Evolutionary conservation across 1,140 invertebrate genomes (phyloP), one percentile per base, ranked within the genome.

Genomic region (Doryteuthis pealeii): DNA sequence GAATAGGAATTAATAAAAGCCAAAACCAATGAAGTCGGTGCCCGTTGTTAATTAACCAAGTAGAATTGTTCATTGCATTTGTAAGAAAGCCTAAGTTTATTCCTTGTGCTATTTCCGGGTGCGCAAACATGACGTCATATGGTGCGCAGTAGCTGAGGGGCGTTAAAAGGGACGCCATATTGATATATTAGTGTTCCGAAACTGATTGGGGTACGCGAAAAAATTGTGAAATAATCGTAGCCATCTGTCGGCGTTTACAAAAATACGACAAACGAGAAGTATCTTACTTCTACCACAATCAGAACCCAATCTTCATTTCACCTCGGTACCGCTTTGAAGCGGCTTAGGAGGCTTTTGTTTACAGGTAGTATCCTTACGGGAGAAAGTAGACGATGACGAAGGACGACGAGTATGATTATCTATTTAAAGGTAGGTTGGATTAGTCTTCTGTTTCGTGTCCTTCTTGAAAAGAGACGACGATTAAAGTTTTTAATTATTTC

Each of bases 381-480:
- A 84, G 77, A 78, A 69, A 76, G 68, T 72, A 70, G 73, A 82
- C 81, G 80, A 84, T 85, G 84, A 84, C 94, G 90, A 95, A 96
- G 91, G 97, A 99, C 91, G 97, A 99, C 90, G 97, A 99, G 91
- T 99, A 99, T 90, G 98, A 99, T 91, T 99, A 99, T 93, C 93
- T 99, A 89, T 99, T 99, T 91, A 99, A 99, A 96, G 97, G 97
- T 99, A 92, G 90, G 88, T 83, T 70, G 35, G 10, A 5, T 40
- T 40, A 40, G 35, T 5, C 3, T 40, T 40, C 35, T 40, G 35
- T 40, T 40, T 40, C 35, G 35, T 5, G 35, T 40, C 35, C 35
- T 40, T 40, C 35, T 3, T 10, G 3, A 40, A 40, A 40, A 40
- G 35, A 40, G 10, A 40, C n/a, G 10, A 40, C 35, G 35, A 10